phyloP scores from a whole-genome alignment of 2,888 invertebrate genomes.

The Aphidoletes aphidimyza region DNA sequence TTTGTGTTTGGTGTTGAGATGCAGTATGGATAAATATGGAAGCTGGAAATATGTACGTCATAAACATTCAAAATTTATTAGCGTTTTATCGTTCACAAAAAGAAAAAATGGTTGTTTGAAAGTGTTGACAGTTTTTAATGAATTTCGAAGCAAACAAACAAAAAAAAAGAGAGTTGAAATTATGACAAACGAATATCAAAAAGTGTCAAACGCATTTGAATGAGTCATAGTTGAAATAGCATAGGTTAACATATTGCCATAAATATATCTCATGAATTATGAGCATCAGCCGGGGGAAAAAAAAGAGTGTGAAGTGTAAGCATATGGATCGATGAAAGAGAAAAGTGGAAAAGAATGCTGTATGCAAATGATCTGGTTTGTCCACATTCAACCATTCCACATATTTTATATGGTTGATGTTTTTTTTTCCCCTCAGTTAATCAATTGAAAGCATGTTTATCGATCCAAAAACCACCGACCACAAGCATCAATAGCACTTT shows the following conservation, averaged over 20 bases:
- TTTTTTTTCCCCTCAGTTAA: neutral
- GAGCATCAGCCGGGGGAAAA: neutral
- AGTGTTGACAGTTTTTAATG: neutral
- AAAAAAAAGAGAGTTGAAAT: neutral
- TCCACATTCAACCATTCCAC: neutral
- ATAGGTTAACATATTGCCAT: neutral
- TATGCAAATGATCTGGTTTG: constrained; percentile 21
- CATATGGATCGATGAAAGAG: neutral
- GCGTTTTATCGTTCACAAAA: constrained; percentile 13
- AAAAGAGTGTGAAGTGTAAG: neutral
- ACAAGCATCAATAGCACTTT: neutral
- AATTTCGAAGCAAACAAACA: neutral
- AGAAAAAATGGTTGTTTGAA: neutral
- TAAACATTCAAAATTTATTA: constrained; percentile 36
- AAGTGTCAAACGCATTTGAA: neutral
- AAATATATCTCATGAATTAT: too few relatives aligned
- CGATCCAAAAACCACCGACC: neutral
- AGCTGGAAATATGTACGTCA: neutral
- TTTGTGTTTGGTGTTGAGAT: too few relatives aligned
- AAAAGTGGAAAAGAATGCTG: neutral
- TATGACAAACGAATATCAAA: neutral
- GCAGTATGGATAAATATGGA: neutral
- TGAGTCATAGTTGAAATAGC: constrained; percentile 28
- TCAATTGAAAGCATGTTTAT: neutral
- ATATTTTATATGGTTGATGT: neutral